Evolutionary conservation across 1,140 invertebrate species (phyloP).

Genomic region (Ips typographus): DNA sequence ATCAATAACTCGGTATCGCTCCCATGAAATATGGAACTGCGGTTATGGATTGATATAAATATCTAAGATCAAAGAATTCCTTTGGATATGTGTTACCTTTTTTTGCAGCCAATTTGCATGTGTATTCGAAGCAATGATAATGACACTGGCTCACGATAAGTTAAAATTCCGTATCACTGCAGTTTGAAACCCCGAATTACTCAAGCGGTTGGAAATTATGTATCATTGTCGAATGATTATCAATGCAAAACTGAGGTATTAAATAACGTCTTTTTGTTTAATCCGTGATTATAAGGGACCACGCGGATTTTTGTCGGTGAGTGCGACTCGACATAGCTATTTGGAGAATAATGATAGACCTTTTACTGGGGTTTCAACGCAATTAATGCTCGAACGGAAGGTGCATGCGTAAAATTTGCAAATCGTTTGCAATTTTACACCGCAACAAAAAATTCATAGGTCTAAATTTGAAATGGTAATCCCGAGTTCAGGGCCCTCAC

Average conservation of each 20-base stretch:
- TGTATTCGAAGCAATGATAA: too few species aligned
- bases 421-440: constrained; percentile 46
- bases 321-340: constrained; percentile 42
- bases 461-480: too few species aligned
- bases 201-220: constrained; percentile 33
- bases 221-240: constrained; percentile 28
- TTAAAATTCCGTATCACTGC: too few species aligned
- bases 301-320: constrained; percentile 39
- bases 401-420: constrained; percentile 47
- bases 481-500: too few species aligned
- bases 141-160: too few species aligned
- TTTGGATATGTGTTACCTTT: too few species aligned
- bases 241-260: constrained; percentile 38
- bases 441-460: constrained; percentile 13
- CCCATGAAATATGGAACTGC: constrained; percentile 47
- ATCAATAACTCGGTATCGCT: constrained; percentile 47
- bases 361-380: constrained; percentile 44
- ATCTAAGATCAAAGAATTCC: constrained; percentile 8
- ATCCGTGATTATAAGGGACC: constrained; percentile 44
- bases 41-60: constrained; percentile 42
- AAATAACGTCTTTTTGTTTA: constrained; percentile 39
- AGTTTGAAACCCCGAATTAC: too few species aligned
- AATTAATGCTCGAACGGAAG: constrained; percentile 40
- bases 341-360: constrained; percentile 46
- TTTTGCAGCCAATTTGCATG: too few species aligned